Evolutionary conservation across 2,888 invertebrate species (phyloP), one percentile per base, ranked within the genome.

Genomic region (Stenurella melanura): DNA sequence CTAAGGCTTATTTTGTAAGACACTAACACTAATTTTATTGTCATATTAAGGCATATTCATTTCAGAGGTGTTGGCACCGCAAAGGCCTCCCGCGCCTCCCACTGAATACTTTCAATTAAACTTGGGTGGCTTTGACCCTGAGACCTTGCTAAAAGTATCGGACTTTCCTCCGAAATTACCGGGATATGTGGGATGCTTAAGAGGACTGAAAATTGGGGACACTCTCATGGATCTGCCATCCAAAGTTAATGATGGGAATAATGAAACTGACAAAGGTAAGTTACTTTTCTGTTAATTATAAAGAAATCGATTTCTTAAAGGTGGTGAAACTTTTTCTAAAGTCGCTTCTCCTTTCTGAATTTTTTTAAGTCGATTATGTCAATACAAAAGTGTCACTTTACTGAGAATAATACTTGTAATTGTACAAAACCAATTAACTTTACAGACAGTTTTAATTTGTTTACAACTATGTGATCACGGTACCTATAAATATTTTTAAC

Each of bases 81-180:
- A 96, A 88, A 92, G 97, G 79, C 97, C 97, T 4, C 96, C 96
- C 26, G 96, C 96, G 0, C 96, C 96, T 7, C 96, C 97, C 0
- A 96, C 95, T 0, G 95, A 96, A 86, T 97, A 97, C 89, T 96
- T 97, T 86, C 96, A 97, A 90, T 92, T 95, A 85, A 96, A 96
- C 89, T 91, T 97, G 60, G 97, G 97, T 50, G 96, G 96, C 12
- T 96, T 94, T 86, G 96, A 96, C 88, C 91, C 93, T 1, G 93
- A 94, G 85, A 95, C 95, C 80, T 90, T 94, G 83, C 88, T 94
- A 75, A 91, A 92, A 80, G 91, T 92, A 12, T 91, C 92, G 68
- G 88, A 90, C 68, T 90, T 91, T 82, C 89, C 90, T 50, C 87
- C 90, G 26, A 84, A 88, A 63, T 88, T 95, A 21, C 93, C 93